Base-by-base conservation (phyloP, 2,113 vertebrate species). In the Clarias batrachus region DNA sequence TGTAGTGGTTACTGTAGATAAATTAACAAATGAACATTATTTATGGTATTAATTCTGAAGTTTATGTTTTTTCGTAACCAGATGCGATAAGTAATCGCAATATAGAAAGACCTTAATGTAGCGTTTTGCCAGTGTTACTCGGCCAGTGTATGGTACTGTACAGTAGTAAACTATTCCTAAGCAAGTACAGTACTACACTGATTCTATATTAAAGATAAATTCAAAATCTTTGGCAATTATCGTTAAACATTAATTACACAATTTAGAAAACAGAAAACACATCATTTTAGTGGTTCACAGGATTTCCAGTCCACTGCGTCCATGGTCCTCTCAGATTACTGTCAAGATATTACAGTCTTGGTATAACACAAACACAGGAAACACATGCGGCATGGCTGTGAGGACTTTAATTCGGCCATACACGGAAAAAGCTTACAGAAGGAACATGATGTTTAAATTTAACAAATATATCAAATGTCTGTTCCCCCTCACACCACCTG, bases 401-500 rank as follows among this genome's bases (percentile, higher is more conserved):
- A 85, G 23, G n/a, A 23, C 66, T 81, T 59, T 59, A 79, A 56
- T 27, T 9, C 12, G 52, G 12, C 52, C 30, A 14, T 37, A 21
- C 3, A 21, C 1, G 41, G 25, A 79, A 81, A 37, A 62, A 62
- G 57, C 78, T 59, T 73, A n/a, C 56, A 62, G 23, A 74, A 74
- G 48, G 16, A 62, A 23, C 11, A 59, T 87, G 82, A 82, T 79
- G 71, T 17, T 48, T 81, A 41, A 41, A 52, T 88, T 73, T 85
- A 81, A 66, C 71, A 68, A 65, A 77, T 60, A 82, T 60, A 82
- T 82, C 52, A 91, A 66, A 86, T 91, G 90, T 84, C 60, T 88
- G 81, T 78, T 57, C 52, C 56, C 56, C 71, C 84, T 84, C 90
- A 88, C 91, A 91, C 52, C 84, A 92, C 86, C 87, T 78, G 87